Evolutionary conservation across 1,140 invertebrate genomes (phyloP).

Genomic region (Trigoniulus corallinus): DNA sequence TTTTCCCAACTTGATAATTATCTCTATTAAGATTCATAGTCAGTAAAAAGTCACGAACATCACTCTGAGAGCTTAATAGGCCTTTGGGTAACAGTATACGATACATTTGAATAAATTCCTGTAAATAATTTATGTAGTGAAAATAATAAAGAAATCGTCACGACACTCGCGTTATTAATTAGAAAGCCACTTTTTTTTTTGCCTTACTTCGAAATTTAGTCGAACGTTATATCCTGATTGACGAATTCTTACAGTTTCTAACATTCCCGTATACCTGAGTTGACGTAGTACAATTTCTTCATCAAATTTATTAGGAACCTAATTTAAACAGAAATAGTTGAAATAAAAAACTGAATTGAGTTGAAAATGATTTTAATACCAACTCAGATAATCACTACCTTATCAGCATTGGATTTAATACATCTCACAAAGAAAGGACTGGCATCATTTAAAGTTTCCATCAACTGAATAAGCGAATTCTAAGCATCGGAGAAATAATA

Average conservation of each 20-base stretch:
- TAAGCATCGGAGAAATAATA: neutral
- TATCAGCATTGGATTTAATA: slow-evolving; percentile 87
- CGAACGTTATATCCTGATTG: slow-evolving; percentile 91
- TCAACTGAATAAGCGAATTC: slow-evolving; percentile 51
- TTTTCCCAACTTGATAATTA: slow-evolving; percentile 79
- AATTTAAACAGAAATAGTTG: slow-evolving; percentile 14
- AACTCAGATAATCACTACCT: no score
- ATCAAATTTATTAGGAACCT: slow-evolving; percentile 78
- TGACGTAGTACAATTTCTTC: slow-evolving; percentile 83
- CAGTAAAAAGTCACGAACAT: slow-evolving; percentile 61
- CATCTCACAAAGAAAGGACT: slow-evolving; percentile 95
- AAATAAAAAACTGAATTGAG: slow-evolving; percentile 7
- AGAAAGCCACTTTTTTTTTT: neutral
- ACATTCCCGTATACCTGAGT: slow-evolving; percentile 81
- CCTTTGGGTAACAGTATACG: slow-evolving; percentile 79
- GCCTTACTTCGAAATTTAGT: slow-evolving; percentile 56
- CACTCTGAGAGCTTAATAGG: slow-evolving; percentile 53
- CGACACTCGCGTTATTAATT: neutral
- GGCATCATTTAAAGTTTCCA: slow-evolving; percentile 85
- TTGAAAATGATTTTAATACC: slow-evolving; percentile 6
- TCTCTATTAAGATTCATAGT: slow-evolving; percentile 63
- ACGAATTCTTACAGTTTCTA: slow-evolving; percentile 86
- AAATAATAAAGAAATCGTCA: neutral
- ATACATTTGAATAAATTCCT: slow-evolving; percentile 81
- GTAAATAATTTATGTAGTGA: slow-evolving; percentile 2